phyloP scores from a whole-genome alignment of 2,797 vertebrate genomes.

The Morelia viridis region DNA sequence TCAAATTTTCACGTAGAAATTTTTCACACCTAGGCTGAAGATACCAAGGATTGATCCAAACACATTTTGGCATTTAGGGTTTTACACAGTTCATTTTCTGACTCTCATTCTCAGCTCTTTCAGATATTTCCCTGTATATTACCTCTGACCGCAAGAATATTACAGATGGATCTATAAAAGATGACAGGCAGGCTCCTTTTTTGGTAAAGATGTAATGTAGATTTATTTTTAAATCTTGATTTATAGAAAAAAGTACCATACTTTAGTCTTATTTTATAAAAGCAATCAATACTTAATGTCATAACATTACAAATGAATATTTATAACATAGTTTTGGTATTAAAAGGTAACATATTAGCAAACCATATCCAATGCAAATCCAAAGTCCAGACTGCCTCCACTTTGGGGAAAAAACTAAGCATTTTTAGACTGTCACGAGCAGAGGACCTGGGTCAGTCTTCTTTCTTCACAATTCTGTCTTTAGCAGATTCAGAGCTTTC shows the following conservation, averaged over 20 bases:
- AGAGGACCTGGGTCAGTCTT: constrained; percentile 39
- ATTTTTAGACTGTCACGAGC: constrained; percentile 9
- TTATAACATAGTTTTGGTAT: constrained; percentile 57
- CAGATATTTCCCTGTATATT: background rate
- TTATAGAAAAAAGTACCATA: constrained; percentile 64
- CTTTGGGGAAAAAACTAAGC: constrained; percentile 28
- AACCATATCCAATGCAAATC: constrained; percentile 46
- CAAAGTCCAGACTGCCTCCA: constrained; percentile 28
- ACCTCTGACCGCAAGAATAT: background rate
- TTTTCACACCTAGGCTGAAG: background rate
- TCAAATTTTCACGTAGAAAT: background rate
- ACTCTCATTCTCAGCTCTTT: background rate
- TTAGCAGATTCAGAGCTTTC: constrained; percentile 88
- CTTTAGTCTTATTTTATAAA: constrained; percentile 56
- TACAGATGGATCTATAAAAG: background rate
- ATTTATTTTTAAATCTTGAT: constrained; percentile 67
- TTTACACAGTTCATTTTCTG: background rate
- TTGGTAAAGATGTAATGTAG: constrained; percentile 66
- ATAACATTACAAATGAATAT: constrained; percentile 61
- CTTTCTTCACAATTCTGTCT: constrained; percentile 86
- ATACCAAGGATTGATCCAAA: background rate
- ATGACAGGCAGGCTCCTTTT: background rate
- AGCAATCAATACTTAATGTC: constrained; percentile 56
- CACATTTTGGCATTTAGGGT: background rate
- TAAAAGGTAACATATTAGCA: constrained; percentile 24